Evolutionary conservation across 2,113 vertebrate species (phyloP), one percentile per base, ranked within the genome.

Genomic region (Planiliza haematocheilus): DNA sequence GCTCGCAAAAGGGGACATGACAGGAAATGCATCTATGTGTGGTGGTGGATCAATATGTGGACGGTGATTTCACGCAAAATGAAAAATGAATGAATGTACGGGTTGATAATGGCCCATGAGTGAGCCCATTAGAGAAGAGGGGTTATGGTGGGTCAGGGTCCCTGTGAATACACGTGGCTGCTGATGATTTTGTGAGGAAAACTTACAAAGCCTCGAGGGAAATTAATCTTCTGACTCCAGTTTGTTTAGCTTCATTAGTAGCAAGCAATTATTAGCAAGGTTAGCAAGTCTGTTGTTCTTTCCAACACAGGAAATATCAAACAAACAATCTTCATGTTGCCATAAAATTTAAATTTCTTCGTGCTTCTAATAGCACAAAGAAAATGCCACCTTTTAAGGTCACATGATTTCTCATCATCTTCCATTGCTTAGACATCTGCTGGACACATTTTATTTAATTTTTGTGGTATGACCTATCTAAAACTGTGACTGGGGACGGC

Each of bases 41-140:
- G 34, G 16, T 61, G 45, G 6, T 10, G 24, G 51, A 84, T 76
- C 81, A 59, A 76, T 78, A 76, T 56, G 55, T 70, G 62, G 75
- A 80, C 52, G 37, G 48, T 39, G 48, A 57, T 80, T 53, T 79
- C 52, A 51, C 70, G 57, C 68, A 84, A 58, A 67, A 69, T 38
- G 45, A 65, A 81, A 45, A 79, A 77, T 30, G 36, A 61, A n/a
- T 8, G 8, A 30, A 30, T 5, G 18, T n/a, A 41, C 43, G 36
- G 4, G 11, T 50, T 55, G 56, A 68, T 51, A 76, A 80, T 77
- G 83, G 66, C 13, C 39, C 11, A 0, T 51, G 58, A 60, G 43
- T 42, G 48, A 65, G 41, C 6, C 78, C 41, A 76, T 73, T 76
- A 74, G 14, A 57, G 57, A 61, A 14, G 20, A 10, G 57, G 24